Evolutionary conservation across 2,797 vertebrate species (phyloP).

Genomic region (Anas acuta): DNA sequence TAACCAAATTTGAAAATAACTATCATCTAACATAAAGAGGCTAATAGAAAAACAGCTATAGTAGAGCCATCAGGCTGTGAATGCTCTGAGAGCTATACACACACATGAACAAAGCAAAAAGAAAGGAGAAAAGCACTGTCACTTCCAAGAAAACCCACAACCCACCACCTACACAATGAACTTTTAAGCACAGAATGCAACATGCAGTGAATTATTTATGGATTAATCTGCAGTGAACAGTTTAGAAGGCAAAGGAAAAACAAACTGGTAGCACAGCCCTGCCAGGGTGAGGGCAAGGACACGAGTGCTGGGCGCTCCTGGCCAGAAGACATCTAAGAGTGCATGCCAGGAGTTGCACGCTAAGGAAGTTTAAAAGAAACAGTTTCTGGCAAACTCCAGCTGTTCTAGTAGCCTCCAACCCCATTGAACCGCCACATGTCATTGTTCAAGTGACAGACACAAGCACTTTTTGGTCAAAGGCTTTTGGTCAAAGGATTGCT

Average conservation of each 20-base stretch:
- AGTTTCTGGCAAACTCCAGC: neutral
- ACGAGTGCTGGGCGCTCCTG: neutral
- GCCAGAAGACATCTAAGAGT: neutral
- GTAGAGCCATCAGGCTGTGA: neutral
- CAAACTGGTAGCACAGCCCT: neutral
- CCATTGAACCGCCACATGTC: neutral
- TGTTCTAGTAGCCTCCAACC: neutral
- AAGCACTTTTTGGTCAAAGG: neutral
- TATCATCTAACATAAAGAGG: neutral
- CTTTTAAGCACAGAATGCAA: slow-evolving; percentile 53
- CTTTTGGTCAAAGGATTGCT: neutral
- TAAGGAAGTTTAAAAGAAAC: neutral
- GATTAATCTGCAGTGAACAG: slow-evolving; percentile 54
- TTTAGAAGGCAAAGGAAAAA: slow-evolving; percentile 56
- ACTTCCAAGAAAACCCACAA: slow-evolving; percentile 49
- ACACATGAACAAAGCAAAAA: neutral
- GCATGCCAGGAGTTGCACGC: neutral
- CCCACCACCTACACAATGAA: slow-evolving; percentile 34
- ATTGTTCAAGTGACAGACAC: neutral
- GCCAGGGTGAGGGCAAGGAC: slow-evolving; percentile 11
- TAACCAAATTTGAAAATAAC: slow-evolving; percentile 14
- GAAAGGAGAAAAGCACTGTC: neutral
- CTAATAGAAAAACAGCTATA: neutral
- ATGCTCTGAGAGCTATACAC: neutral
- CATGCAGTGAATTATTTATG: slow-evolving; percentile 60